These are phyloP conservation scores for Piscicola geometra DNA, from an alignment of 2,888 invertebrate species.

Conservation along the genomic window DNA sequence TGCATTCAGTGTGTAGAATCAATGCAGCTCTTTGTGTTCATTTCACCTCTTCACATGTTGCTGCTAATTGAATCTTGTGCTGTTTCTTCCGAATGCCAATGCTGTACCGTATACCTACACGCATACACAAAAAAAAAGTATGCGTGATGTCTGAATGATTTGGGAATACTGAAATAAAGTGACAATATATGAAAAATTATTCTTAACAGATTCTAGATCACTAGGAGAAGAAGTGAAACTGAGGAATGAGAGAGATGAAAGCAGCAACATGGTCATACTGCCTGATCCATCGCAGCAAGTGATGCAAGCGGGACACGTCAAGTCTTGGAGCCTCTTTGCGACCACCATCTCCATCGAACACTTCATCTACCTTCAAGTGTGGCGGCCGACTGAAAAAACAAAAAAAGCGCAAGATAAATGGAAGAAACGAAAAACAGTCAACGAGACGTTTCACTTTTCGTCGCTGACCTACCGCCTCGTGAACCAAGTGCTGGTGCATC, in stretches of 20 bases:
- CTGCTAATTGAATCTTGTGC: too few relatives aligned
- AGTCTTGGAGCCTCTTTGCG: conserved; percentile 41
- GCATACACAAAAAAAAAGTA: too few relatives aligned
- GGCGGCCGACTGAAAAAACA: conserved; percentile 21
- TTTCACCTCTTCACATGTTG: too few relatives aligned
- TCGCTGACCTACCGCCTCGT: conserved; percentile 37
- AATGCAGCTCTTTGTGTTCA: too few relatives aligned
- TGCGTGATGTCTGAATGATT: too few relatives aligned
- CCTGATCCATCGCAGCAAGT: conserved; percentile 41
- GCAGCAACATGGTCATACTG: conserved; percentile 38
- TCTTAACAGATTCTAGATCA: conserved; percentile 40
- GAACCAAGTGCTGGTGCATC: conserved; percentile 39
- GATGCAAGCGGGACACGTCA: conserved; percentile 33
- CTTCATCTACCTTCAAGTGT: conserved; percentile 37
- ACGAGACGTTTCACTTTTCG: not conserved
- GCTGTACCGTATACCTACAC: too few relatives aligned
- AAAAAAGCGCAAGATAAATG: not conserved
- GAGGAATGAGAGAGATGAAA: conserved; percentile 35
- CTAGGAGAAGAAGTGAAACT: conserved; percentile 42
- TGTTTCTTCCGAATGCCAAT: too few relatives aligned
- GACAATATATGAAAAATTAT: too few relatives aligned
- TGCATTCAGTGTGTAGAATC: too few relatives aligned
- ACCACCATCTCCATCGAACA: conserved; percentile 40
- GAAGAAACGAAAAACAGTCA: conserved; percentile 1
- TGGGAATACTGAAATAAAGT: too few relatives aligned